phyloP scores from a whole-genome alignment of 2,888 invertebrate species.

The Eupeodes luniger region DNA sequence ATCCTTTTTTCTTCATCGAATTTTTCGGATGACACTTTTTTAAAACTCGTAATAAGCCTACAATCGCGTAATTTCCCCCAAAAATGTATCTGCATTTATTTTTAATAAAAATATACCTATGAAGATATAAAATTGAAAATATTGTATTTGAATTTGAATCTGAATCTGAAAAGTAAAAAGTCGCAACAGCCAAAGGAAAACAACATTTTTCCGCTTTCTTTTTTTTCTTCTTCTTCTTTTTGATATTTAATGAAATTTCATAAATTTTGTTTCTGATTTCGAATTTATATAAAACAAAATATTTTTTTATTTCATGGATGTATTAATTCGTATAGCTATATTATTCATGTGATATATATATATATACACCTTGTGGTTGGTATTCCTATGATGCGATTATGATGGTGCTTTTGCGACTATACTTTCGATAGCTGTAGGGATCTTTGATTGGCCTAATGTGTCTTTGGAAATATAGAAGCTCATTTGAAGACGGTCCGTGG shows the following conservation, averaged over 20 bases:
- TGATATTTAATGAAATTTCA: conserved; percentile 46
- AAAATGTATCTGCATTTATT: conserved; percentile 59
- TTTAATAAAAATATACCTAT: conserved; percentile 17
- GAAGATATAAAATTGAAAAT: conserved; percentile 6
- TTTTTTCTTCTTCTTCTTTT: conserved; percentile 31
- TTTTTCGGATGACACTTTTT: conserved; percentile 57
- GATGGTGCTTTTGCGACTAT: conserved; percentile 48
- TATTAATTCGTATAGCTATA: conserved; percentile 50
- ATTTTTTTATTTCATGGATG: conserved; percentile 25
- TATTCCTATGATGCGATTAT: conserved; percentile 66
- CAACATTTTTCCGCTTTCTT: conserved; percentile 1
- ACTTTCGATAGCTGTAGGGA: conserved; percentile 43
- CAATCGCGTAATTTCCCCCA: conserved; percentile 57
- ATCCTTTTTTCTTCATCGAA: conserved; percentile 31
- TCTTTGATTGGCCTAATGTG: conserved; percentile 74
- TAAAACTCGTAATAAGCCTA: background rate
- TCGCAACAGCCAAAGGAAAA: conserved; percentile 39
- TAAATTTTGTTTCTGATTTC: conserved; percentile 47
- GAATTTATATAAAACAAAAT: conserved; percentile 35
- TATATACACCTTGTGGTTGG: conserved; percentile 27
- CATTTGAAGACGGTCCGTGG: conserved; percentile 84
- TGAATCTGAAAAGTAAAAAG: conserved; percentile 25
- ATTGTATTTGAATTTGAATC: background rate
- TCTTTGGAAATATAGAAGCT: conserved; percentile 83
- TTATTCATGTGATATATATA: conserved; percentile 40